Evolutionary conservation across 2,888 invertebrate species (phyloP), one percentile per base, ranked within the genome.

Genomic region (Stenotaenia linearis): DNA sequence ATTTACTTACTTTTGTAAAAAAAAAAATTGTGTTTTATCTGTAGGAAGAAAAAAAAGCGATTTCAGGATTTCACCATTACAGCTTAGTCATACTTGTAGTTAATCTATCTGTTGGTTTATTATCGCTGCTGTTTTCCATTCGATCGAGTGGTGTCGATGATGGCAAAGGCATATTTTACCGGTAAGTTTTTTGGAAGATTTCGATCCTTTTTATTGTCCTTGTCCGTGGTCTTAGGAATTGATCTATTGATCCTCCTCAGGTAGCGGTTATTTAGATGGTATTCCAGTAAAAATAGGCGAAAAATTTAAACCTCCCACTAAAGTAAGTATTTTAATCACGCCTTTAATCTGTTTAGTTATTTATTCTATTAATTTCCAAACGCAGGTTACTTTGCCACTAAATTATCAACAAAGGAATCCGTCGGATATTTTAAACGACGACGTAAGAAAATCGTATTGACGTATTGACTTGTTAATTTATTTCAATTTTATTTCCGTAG

Each of bases 281-380:
- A 91, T 95, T 83, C 92, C 93, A 84, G 94, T 95, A 81, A 95
- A 95, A 89, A 94, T 95, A 86, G 92, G 93, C 76, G 94, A 95
- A 87, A 92, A 91, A 84, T 95, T 92, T 85, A 93, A 93, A 86
- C 92, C 93, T 82, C 94, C 94, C 28, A 91, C 91, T 79, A 90
- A 89, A 85, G 89, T 91, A 50, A 23, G 7, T 40, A 61, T 35
- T 12, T 12, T 10, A 69, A 69, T 12, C 10, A 12, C 32, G 9
- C n/a, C n/a, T n/a, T n/a, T n/a, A n/a, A n/a, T n/a, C n/a, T n/a
- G n/a, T n/a, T n/a, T n/a, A n/a, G n/a, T n/a, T n/a, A n/a, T n/a
- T n/a, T n/a, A n/a, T n/a, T 6, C 5, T 32, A 6, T 4, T 32
- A 32, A 32, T 45, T 45, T 45, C 45, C 5, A 45, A 45, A 45